These are phyloP conservation scores for Pristionchus maxplancki DNA, from an alignment of 2,888 invertebrate genomes.

Conservation along the genomic window DNA sequence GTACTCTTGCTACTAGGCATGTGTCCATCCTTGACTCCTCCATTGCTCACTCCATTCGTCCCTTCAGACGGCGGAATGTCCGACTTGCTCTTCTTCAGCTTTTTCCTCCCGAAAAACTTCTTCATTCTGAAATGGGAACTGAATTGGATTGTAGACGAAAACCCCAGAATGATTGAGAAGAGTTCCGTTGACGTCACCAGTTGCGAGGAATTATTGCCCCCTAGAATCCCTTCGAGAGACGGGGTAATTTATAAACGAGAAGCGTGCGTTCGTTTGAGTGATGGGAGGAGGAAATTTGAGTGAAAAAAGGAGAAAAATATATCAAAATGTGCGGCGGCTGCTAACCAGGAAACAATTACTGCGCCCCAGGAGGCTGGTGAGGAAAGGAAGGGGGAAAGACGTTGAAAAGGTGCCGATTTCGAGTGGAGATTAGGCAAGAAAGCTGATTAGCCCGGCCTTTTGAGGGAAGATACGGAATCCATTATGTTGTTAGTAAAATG, in stretches of 20 bases:
- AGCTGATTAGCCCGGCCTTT: conserved; percentile 13
- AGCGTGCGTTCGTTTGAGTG: conserved; percentile 15
- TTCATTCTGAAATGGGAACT: conserved; percentile 56
- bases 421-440: conserved; percentile 13
- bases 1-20: conserved; percentile 47
- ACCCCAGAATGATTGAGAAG: neutral
- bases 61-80: conserved; percentile 59
- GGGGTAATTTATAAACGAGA: neutral
- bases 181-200: conserved; percentile 9
- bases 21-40: conserved; percentile 27
- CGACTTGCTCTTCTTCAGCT: conserved; percentile 66
- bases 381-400: neutral
- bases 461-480: neutral
- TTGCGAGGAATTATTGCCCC: conserved; percentile 3
- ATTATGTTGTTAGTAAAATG: neutral
- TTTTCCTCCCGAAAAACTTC: conserved; percentile 65
- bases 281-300: neutral
- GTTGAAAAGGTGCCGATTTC: neutral
- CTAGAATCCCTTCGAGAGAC: neutral
- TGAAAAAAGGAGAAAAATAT: neutral
- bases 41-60: conserved; percentile 19
- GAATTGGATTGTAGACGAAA: neutral
- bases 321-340: neutral
- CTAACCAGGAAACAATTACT: conserved; percentile 38
- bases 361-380: neutral